These are phyloP conservation scores for Acleris literana DNA, from an alignment of 2,888 invertebrate genomes.

Conservation along the genomic window DNA sequence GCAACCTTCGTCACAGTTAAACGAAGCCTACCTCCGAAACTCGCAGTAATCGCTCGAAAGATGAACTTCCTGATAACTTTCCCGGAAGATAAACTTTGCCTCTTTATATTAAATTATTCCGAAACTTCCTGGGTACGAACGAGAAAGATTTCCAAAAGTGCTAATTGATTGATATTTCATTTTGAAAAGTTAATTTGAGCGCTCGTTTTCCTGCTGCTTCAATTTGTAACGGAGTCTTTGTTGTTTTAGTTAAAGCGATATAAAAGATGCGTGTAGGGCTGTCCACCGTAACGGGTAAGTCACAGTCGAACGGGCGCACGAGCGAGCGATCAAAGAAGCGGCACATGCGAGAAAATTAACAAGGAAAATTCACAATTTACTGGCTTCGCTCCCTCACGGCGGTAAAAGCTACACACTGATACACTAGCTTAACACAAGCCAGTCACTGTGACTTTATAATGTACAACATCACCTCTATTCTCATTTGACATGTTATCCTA, in stretches of 20 bases:
- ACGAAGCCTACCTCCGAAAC: constrained; percentile 41
- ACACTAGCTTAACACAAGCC: too few species aligned
- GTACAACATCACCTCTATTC: too few species aligned
- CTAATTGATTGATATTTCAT: constrained; percentile 71
- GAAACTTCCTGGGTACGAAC: constrained; percentile 58
- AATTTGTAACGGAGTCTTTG: constrained; percentile 35
- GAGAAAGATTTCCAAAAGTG: constrained; percentile 56
- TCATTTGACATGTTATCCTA: too few species aligned
- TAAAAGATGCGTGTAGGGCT: constrained; percentile 32
- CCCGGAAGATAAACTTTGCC: constrained; percentile 64
- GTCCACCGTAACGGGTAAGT: constrained; percentile 33
- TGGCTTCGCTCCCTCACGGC: not conserved
- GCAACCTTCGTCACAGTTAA: constrained; percentile 45
- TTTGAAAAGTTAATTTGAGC: constrained; percentile 47
- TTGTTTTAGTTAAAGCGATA: constrained; percentile 31
- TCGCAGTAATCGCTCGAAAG: constrained; percentile 60
- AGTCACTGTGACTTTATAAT: too few species aligned
- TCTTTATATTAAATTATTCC: constrained; percentile 74
- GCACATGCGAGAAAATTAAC: constrained; percentile 42
- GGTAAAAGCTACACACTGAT: too few species aligned
- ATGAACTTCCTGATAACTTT: constrained; percentile 68
- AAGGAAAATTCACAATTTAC: constrained; percentile 36
- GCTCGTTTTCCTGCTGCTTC: constrained; percentile 24
- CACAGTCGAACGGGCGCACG: constrained; percentile 43
- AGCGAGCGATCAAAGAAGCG: constrained; percentile 46